Evolutionary conservation across 2,888 invertebrate genomes (phyloP).

Genomic region (Nymphalis polychloros): DNA sequence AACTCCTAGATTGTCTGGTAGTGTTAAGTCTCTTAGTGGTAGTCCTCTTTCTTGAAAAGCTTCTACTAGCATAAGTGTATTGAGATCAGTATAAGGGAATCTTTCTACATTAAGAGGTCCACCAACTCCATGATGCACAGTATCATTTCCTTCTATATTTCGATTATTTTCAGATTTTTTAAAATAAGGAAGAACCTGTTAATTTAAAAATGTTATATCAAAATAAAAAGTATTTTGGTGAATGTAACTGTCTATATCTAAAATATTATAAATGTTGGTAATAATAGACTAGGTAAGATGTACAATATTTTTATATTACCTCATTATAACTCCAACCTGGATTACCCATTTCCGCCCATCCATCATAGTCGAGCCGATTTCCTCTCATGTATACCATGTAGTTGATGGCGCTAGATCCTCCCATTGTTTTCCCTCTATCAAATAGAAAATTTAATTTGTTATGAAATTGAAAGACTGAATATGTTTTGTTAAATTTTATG

Average conservation of each 20-base stretch:
- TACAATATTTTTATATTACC: slow-evolving; percentile 46
- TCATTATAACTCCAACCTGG: slow-evolving; percentile 84
- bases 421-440: slow-evolving; percentile 83
- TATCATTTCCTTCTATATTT: slow-evolving; percentile 78
- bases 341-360: slow-evolving; percentile 84
- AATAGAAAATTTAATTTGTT: too few species aligned
- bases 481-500: too few species aligned
- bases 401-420: slow-evolving; percentile 85
- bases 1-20: slow-evolving; percentile 81
- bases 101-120: slow-evolving; percentile 85
- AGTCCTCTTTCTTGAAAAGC: slow-evolving; percentile 84
- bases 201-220: slow-evolving; percentile 66
- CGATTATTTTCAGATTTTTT: slow-evolving; percentile 84
- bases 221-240: not conserved
- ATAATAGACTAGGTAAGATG: not conserved
- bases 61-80: slow-evolving; percentile 79
- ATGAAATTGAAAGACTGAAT: too few species aligned
- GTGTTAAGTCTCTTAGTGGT: slow-evolving; percentile 81
- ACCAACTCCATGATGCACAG: slow-evolving; percentile 80
- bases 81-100: slow-evolving; percentile 83
- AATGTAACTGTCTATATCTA: not conserved
- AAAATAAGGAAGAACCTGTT: slow-evolving; percentile 86
- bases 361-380: slow-evolving; percentile 83
- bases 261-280: not conserved
- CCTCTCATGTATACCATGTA: slow-evolving; percentile 85